These are phyloP conservation scores for Clarias pachynema DNA, from an alignment of 2,797 vertebrate genomes.

Conservation along the genomic window DNA sequence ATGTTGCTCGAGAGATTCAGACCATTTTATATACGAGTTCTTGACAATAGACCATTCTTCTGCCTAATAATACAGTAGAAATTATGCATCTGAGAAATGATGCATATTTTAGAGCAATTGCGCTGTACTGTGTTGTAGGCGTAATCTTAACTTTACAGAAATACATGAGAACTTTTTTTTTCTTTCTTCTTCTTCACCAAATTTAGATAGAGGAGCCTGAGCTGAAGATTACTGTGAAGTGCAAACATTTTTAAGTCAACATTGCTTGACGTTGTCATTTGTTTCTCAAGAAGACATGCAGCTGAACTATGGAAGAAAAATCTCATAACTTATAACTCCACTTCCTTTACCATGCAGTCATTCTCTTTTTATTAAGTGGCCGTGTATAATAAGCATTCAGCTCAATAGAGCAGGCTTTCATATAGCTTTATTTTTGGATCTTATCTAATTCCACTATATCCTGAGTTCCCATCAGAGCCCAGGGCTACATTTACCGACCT, in stretches of 20 bases:
- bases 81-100: neutral
- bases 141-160: neutral
- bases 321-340: neutral
- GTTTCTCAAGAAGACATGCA: neutral
- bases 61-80: neutral
- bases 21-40: neutral
- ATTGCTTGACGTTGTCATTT: neutral
- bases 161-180: neutral
- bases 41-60: neutral
- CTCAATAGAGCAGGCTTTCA: constrained; percentile 53
- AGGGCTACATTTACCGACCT: constrained; percentile 69
- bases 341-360: neutral
- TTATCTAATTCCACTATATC: constrained; percentile 74
- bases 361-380: neutral
- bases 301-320: neutral
- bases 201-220: neutral
- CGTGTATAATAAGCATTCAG: neutral
- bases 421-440: constrained; percentile 74
- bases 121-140: neutral
- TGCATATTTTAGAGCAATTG: neutral
- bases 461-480: constrained; percentile 73
- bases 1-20: neutral
- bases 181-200: neutral
- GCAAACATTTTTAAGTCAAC: neutral
- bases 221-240: neutral